Evolutionary conservation across 2,888 invertebrate species (phyloP), one percentile per base, ranked within the genome.

Genomic region (Trichacis sp.): DNA sequence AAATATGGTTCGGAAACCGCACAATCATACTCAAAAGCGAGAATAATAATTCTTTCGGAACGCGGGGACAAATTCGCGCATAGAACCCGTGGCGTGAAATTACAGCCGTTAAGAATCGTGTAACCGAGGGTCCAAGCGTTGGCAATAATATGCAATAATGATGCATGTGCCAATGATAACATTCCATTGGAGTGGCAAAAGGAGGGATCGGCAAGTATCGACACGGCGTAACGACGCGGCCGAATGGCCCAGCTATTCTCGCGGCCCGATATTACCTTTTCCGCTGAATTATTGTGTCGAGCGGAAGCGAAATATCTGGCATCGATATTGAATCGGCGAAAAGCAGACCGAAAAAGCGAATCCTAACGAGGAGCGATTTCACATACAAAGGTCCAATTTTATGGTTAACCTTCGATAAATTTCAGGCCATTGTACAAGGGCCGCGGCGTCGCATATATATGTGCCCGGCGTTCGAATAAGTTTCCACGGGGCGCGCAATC

Each of bases 221-320:
- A 77, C 77, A 75, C 75, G 71, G 76, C 73, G 75, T 77, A 78
- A 78, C 75, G 73, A 73, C 75, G 75, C 73, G 74, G 72, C 75
- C 75, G 76, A 80, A 79, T 77, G 77, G 76, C 74, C 70, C 73
- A 69, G 72, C 76, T 73, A 73, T 77, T 77, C 74, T 72, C 75
- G 71, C 70, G 72, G 71, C 51, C 60, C 77, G 72, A 79, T 79
- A 81, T 81, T 81, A 77, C 76, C 76, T 75, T 77, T 71, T 77
- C 76, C 71, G 76, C 75, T 77, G 77, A 79, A 80, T 79, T 78
- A 78, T 79, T 79, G 77, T 76, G 76, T 73, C 76, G 74, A 69
- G 71, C 74, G 74, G 69, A 57, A 70, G 77, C 73, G 74, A 78
- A 80, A 81, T 79, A 77, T 80, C 77, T 75, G 72, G 73, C 71